Evolutionary conservation across 1,140 invertebrate genomes (phyloP).

Genomic region (Hyposmocoma kahamanoa): DNA sequence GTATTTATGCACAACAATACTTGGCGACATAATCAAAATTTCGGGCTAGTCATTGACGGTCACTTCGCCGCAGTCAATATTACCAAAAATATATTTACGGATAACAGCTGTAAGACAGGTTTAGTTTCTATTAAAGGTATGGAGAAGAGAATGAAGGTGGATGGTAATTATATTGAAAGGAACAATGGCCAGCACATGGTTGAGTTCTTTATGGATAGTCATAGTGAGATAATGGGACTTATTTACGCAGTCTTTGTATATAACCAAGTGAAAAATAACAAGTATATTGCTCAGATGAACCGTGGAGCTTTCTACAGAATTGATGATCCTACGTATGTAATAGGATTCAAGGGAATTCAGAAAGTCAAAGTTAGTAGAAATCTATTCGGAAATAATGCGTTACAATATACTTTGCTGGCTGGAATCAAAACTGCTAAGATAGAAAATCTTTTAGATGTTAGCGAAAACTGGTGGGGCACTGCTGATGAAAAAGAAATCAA

Average conservation of each 20-base stretch:
- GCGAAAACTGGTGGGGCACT: slow-evolving; percentile 98
- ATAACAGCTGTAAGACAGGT: slow-evolving; percentile 89
- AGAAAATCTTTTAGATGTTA: slow-evolving; percentile 90
- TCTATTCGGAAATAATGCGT: slow-evolving; percentile 89
- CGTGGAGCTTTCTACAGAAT: slow-evolving; percentile 66
- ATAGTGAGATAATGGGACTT: slow-evolving; percentile 92
- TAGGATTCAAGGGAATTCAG: slow-evolving; percentile 96
- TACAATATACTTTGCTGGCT: slow-evolving; percentile 95
- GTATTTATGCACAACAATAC: slow-evolving; percentile 90
- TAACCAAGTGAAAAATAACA: slow-evolving; percentile 88
- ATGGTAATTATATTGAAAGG: slow-evolving; percentile 83
- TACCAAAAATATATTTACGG: slow-evolving; percentile 87
- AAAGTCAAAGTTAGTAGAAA: slow-evolving; percentile 94
- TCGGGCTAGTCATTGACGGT: slow-evolving; percentile 89
- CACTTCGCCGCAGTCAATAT: slow-evolving; percentile 93
- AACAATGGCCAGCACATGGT: slow-evolving; percentile 92
- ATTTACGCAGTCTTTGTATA: slow-evolving; percentile 85
- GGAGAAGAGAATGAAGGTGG: slow-evolving; percentile 95
- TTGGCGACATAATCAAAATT: slow-evolving; percentile 89
- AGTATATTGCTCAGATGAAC: slow-evolving; percentile 43
- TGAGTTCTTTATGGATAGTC: slow-evolving; percentile 91
- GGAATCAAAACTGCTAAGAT: slow-evolving; percentile 92
- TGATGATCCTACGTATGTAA: slow-evolving; percentile 84
- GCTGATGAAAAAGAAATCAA: slow-evolving; percentile 81
- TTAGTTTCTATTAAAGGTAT: slow-evolving; percentile 93